Base-by-base conservation (phyloP, 2,888 invertebrate species). In the Drosophila prostipennis region DNA sequence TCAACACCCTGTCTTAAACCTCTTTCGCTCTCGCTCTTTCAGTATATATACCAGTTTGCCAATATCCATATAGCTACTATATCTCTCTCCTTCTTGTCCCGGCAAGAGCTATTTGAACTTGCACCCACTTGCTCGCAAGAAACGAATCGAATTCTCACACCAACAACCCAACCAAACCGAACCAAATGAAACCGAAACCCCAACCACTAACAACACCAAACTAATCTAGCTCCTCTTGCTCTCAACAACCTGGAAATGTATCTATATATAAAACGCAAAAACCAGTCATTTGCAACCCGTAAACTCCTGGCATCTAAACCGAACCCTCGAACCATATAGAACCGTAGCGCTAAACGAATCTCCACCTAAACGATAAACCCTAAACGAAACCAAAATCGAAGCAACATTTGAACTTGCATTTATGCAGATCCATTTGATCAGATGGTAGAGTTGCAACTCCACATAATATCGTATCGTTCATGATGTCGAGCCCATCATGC, bases 401-500 rank as follows among this genome's bases (percentile, higher is more conserved):
- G 77, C 80, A 79, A 87, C 81, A 80, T 83, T 81, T 83, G 84
- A 89, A 89, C 89, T 89, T 89, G 89, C 89, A 89, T 89, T 89
- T 79, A 82, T 77, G 87, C 85, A 89, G 89, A 89, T 90, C 89
- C 88, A 89, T 90, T 81, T 87, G 89, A 88, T 78, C 84, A 89
- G 90, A 90, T 90, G 90, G 90, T 91, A 89, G 90, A 90, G 90
- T 90, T 90, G 90, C 90, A 90, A 90, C 90, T 90, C 90, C 90
- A 91, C 91, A 90, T 90, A 91, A 90, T 90, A 90, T 89, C 83
- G 89, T 90, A 87, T 86, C 89, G 87, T 79, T 86, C 87, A 87
- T 85, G 80, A 78, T 78, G 78, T 79, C 75, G 70, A 58, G 71
- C 79, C 74, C 89, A 84, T 87, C 89, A 80, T 84, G 84, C 84